These are phyloP conservation scores for Mesodorylaimus sp. DNA, from an alignment of 2,888 invertebrate species.

Conservation along the genomic window DNA sequence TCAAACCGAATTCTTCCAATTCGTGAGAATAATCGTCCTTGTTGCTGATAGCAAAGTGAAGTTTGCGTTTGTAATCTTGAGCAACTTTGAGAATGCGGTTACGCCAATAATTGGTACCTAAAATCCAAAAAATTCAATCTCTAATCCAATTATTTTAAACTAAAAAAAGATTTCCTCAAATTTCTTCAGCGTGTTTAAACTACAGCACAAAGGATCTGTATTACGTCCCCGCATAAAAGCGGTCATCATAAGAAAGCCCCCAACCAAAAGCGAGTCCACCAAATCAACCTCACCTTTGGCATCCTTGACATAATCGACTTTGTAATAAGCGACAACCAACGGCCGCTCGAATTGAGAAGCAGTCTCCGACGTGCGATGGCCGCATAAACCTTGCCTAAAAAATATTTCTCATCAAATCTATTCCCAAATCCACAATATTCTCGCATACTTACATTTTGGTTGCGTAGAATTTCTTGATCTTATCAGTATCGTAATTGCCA, in stretches of 20 bases:
- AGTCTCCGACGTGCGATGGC: conserved; percentile 68
- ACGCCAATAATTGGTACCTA: conserved; percentile 90
- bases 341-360: conserved; percentile 64
- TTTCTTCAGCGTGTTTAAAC: no score
- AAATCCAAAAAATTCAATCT: conserved; percentile 8
- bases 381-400: conserved; percentile 68
- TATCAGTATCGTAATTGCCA: conserved; percentile 45
- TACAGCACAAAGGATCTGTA: no score
- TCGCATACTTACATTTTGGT: conserved; percentile 74
- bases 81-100: conserved; percentile 42
- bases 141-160: neutral
- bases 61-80: conserved; percentile 30
- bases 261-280: neutral
- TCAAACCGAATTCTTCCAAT: conserved; percentile 76
- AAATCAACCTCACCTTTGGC: conserved; percentile 48
- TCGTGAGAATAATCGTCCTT: conserved; percentile 86
- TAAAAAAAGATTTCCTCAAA: no score
- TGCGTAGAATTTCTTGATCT: conserved; percentile 61
- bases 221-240: no score
- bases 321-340: conserved; percentile 70
- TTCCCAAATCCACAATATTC: no score
- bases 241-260: no score
- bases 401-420: neutral
- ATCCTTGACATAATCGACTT: conserved; percentile 87
- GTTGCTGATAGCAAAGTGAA: conserved; percentile 71